phyloP scores from a whole-genome alignment of 35 echinoderm and acorn worm genomes.

The Ophioderma brevispina region DNA sequence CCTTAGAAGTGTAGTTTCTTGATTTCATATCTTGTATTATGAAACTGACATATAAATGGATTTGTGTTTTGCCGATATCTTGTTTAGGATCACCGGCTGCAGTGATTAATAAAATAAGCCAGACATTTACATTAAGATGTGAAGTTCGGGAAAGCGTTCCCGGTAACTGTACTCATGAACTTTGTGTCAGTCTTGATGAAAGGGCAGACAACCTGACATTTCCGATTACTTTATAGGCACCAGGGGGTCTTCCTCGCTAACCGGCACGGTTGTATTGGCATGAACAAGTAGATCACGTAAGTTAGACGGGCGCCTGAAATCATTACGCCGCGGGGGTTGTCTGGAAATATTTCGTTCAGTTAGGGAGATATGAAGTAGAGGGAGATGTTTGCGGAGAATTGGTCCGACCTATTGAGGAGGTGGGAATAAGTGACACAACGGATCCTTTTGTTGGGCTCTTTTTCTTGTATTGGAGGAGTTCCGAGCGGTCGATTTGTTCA shows the following conservation, averaged over 20 bases:
- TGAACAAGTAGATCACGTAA: neutral
- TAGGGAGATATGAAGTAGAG: neutral
- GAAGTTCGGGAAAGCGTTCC: neutral
- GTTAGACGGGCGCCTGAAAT: neutral
- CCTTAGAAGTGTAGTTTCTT: neutral
- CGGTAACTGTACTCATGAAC: neutral
- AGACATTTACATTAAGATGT: neutral
- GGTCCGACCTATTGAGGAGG: neutral
- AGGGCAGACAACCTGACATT: neutral
- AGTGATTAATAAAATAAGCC: neutral
- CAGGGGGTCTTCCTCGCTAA: neutral
- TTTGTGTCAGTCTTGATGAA: neutral
- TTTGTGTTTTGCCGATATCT: neutral
- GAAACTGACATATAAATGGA: neutral
- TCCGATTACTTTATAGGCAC: neutral
- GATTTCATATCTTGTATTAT: neutral
- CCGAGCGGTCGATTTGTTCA: neutral
- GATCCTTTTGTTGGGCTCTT: neutral
- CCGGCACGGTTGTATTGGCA: neutral
- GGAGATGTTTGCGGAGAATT: neutral
- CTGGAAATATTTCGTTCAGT: neutral
- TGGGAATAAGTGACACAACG: neutral
- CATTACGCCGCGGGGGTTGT: neutral
- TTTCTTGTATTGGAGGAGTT: neutral
- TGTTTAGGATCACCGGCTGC: no score